Evolutionary conservation across 1,140 invertebrate species (phyloP), one percentile per base, ranked within the genome.

Genomic region (Neodiprion fabricii): DNA sequence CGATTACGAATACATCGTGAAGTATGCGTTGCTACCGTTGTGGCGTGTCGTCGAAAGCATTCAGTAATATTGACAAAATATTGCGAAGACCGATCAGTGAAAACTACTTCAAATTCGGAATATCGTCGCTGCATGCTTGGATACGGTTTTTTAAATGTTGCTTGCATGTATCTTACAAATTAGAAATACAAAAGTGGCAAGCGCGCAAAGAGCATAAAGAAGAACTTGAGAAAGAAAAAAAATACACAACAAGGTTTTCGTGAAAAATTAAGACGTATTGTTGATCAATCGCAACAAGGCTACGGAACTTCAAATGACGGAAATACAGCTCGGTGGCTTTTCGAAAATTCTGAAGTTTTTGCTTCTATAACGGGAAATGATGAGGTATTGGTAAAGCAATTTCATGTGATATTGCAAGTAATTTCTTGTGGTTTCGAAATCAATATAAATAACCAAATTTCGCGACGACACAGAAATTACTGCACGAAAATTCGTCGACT

Each of bases 41-140:
- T 21, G 17, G 49, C 87, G 86, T 78, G 28, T 85, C 81, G 61
- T 84, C 83, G 1, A 87, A 84, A 82, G 74, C 84, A n/a, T 86
- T 88, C 72, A 88, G 88, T 72, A 77, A 84, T 67, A 75, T 86
- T 12, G 72, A 81, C 67, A 47, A 47, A 71, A 72, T 80, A 66
- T 17, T 77, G 1, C 12, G 73, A 76, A 81, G 72, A 71, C 3
- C 68, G 82, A 73, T 80, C n/a, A 74, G 75, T 65, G 69, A 74
- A 70, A 72, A 77, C 61, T 68, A 74, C 74, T 74, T 84, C 4
- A 47, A 82, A 40, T 88, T 86, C 75, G 86, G 86, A 8, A 48
- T 88, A 47, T 87, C 85, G 8, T 74, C 86, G 40, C 86, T 0
- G 80, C 83, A 67, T 82, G 17, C 17, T 21, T 21, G 17, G 17